A percentile compares a stretch with the other conserved stretches of the same genome.
These are phyloP conservation scores for Peromyscus eremicus DNA, from an alignment of 2,797 vertebrate genomes.

Conservation along the genomic window DNA sequence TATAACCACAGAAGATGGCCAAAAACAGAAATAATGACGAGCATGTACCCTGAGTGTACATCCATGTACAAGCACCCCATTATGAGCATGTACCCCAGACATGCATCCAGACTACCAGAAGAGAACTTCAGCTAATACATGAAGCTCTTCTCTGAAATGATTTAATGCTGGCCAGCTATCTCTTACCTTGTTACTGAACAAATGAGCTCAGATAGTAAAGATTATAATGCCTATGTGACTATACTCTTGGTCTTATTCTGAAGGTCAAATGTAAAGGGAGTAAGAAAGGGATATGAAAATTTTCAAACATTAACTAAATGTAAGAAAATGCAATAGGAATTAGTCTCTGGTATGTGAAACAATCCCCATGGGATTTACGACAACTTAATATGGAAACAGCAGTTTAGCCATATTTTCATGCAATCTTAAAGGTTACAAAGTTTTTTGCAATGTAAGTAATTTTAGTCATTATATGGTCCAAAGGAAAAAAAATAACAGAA, in stretches of 20 bases:
- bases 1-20: not conserved
- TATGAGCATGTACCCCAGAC: not conserved
- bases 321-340: slow-evolving; percentile 17
- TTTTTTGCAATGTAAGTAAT: slow-evolving; percentile 31
- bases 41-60: not conserved
- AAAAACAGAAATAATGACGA: not conserved
- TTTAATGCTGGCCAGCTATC: not conserved
- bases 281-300: slow-evolving; percentile 20
- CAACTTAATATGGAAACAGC: not conserved
- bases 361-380: slow-evolving; percentile 15
- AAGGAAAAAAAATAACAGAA: slow-evolving; percentile 18
- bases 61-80: not conserved
- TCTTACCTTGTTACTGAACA: slow-evolving; percentile 8
- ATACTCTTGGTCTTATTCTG: not conserved
- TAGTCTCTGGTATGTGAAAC: slow-evolving; percentile 28
- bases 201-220: slow-evolving; percentile 9
- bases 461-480: slow-evolving; percentile 27
- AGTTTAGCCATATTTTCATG: not conserved
- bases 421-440: slow-evolving; percentile 2
- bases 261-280: slow-evolving; percentile 4
- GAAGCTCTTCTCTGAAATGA: not conserved
- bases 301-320: slow-evolving; percentile 33
- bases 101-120: not conserved
- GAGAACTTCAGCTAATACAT: not conserved
- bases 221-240: not conserved